These are phyloP conservation scores for Oreochromis tanganicae DNA, from an alignment of 2,113 vertebrate genomes.

Conservation along the genomic window DNA sequence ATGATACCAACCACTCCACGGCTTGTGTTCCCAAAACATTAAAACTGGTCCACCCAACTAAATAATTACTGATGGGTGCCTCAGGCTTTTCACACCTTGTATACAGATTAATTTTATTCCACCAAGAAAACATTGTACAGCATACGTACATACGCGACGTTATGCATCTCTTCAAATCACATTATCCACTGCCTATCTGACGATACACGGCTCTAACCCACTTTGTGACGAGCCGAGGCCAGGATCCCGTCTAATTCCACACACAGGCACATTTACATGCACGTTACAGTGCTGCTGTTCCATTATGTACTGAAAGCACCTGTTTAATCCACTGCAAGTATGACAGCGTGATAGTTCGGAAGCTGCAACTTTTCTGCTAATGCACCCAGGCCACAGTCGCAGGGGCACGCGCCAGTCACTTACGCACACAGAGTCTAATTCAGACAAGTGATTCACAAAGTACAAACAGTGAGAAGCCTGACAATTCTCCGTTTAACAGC, in stretches of 20 bases:
- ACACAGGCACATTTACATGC: background rate
- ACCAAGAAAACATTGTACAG: background rate
- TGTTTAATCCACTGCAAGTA: conserved; percentile 6
- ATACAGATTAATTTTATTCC: background rate
- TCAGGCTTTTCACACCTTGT: background rate
- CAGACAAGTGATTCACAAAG: background rate
- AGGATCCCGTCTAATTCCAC: background rate
- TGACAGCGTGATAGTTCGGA: background rate
- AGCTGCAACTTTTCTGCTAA: background rate
- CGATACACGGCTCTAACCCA: background rate
- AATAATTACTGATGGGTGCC: background rate
- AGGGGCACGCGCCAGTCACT: background rate
- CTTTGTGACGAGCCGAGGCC: background rate
- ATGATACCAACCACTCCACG: background rate
- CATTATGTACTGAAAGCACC: background rate
- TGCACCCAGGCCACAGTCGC: background rate
- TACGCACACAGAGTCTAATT: background rate
- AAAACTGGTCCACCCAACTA: background rate
- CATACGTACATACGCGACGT: background rate
- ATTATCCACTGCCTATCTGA: background rate
- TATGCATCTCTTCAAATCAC: background rate
- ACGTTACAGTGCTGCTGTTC: background rate
- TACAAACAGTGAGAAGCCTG: background rate
- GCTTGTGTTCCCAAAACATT: background rate
- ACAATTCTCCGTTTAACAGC: background rate